Percentiles rank a stretch among this genome's conserved stretches.
These are phyloP conservation scores for Myiotriccus ornatus DNA, from an alignment of 2,797 vertebrate species.

Conservation along the genomic window DNA sequence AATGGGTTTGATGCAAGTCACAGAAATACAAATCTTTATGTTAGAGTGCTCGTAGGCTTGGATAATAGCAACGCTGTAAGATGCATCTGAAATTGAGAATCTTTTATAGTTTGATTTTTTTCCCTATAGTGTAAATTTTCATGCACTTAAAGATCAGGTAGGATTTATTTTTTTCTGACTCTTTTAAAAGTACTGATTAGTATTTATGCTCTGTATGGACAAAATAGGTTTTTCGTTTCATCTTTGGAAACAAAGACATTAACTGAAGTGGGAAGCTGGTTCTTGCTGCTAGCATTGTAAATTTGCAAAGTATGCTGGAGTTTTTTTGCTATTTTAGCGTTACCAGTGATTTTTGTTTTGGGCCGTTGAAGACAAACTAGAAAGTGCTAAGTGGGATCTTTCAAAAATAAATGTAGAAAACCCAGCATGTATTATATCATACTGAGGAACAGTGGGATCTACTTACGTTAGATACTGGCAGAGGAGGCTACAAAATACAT, in stretches of 20 bases:
- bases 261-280: neutral
- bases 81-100: neutral
- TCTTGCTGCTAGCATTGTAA: neutral
- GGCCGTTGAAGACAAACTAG: neutral
- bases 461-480: neutral
- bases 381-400: neutral
- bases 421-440: neutral
- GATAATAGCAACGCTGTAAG: neutral
- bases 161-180: neutral
- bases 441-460: neutral
- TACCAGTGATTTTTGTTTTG: neutral
- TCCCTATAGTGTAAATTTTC: neutral
- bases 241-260: neutral
- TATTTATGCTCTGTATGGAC: neutral
- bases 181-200: neutral
- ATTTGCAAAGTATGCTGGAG: neutral
- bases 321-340: neutral
- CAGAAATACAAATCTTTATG: neutral
- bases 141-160: neutral
- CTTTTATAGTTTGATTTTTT: neutral
- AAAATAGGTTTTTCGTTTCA: neutral
- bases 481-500: neutral
- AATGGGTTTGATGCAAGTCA: neutral
- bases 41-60: neutral
- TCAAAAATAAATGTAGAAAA: neutral